Evolutionary conservation across 2,888 invertebrate species (phyloP).

Genomic region (Meganola albula): DNA sequence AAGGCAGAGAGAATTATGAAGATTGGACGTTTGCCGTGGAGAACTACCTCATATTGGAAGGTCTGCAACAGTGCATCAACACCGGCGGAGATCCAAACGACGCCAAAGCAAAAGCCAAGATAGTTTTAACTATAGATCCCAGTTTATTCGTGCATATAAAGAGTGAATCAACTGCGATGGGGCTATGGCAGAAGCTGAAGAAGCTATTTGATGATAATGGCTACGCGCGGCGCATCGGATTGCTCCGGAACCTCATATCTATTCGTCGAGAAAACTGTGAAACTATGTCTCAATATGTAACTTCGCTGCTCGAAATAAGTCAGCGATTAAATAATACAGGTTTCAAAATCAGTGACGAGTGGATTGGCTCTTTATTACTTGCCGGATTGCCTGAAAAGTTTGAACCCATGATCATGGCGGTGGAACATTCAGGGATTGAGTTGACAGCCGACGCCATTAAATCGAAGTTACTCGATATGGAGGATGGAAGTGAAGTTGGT

Average conservation of each 20-base stretch:
- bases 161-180: conserved; percentile 11
- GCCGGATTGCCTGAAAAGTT: conserved; percentile 8
- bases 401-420: conserved; percentile 7
- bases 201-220: conserved; percentile 17
- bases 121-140: conserved; percentile 17
- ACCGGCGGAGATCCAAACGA: conserved; percentile 11
- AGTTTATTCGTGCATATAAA: conserved; percentile 17
- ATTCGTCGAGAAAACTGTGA: conserved; percentile 10
- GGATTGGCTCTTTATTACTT: conserved; percentile 8
- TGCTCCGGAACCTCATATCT: conserved; percentile 17
- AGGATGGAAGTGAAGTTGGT: conserved; percentile 5
- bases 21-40: conserved; percentile 10
- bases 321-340: conserved; percentile 5
- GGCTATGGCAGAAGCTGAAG: conserved; percentile 10
- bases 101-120: conserved; percentile 16
- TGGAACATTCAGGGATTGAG: conserved; percentile 8
- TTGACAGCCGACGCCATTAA: conserved; percentile 6
- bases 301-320: conserved; percentile 7
- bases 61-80: conserved; percentile 5
- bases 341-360: conserved; percentile 11
- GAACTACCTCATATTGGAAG: conserved; percentile 12
- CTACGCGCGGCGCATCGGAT: conserved; percentile 10
- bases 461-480: conserved; percentile 5
- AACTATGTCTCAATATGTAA: conserved; percentile 11
- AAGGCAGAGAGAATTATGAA: conserved; percentile 8